phyloP scores from a whole-genome alignment of 2,113 vertebrate species.

The Tapirus terrestris region DNA sequence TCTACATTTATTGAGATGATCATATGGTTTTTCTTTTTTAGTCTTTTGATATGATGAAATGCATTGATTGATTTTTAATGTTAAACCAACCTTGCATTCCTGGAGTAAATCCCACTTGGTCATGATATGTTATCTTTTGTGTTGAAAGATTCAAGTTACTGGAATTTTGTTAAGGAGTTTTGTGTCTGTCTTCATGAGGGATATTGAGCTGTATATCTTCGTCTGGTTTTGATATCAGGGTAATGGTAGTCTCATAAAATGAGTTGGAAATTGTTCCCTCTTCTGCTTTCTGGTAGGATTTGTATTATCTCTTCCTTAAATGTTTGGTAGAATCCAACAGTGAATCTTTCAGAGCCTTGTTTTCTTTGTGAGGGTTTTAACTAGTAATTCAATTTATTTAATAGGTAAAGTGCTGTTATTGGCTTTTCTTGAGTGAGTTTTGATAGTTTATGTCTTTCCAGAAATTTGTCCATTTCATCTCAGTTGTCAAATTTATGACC shows the following conservation, averaged over 20 bases:
- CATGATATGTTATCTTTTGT: background rate
- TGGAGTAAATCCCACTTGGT: background rate
- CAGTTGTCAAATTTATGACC: background rate
- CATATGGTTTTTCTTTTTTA: background rate
- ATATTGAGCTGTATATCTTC: background rate
- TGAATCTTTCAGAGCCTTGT: background rate
- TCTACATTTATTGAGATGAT: background rate
- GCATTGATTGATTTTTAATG: background rate
- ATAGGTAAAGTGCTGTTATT: background rate
- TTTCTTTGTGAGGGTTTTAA: background rate
- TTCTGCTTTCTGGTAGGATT: constrained; percentile 10
- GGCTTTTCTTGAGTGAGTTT: constrained; percentile 26
- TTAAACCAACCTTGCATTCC: background rate
- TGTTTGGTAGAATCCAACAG: background rate
- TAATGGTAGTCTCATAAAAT: background rate
- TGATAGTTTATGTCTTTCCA: background rate
- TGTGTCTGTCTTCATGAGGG: background rate
- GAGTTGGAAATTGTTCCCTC: background rate
- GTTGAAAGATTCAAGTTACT: background rate
- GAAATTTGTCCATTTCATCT: background rate
- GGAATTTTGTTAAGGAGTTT: constrained; percentile 9
- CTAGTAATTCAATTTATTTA: background rate
- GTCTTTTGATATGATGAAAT: background rate
- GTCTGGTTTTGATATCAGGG: background rate
- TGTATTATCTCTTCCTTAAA: background rate